Conservation (phyloP, 2,797 vertebrate genomes). For the Pampus argenteus region DNA sequence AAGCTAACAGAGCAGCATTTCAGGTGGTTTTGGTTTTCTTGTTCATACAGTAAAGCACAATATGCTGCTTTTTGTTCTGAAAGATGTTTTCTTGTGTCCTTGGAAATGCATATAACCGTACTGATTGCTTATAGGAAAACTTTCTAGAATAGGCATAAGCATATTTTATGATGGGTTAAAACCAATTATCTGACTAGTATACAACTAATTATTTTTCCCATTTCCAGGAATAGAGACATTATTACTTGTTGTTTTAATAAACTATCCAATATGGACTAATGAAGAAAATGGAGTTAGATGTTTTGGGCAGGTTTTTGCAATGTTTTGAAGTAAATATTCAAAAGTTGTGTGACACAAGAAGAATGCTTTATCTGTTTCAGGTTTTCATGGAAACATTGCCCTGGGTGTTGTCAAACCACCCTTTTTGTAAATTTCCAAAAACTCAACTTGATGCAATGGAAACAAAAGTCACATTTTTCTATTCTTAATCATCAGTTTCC, state of each 20-base stretch:
- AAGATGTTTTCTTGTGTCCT: background rate
- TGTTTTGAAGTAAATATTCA: conserved; percentile 50
- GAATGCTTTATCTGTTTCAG: conserved; percentile 50
- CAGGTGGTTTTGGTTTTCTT: background rate
- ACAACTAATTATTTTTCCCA: background rate
- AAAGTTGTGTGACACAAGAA: conserved; percentile 24
- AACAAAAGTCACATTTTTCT: conserved; percentile 71
- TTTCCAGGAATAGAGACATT: background rate
- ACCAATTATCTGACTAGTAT: background rate
- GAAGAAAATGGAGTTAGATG: conserved; percentile 5
- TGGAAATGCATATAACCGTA: background rate
- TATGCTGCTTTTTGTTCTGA: background rate
- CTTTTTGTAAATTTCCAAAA: conserved; percentile 67
- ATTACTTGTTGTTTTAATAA: conserved; percentile 7
- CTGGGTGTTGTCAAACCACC: conserved; percentile 32
- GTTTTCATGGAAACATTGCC: conserved; percentile 57
- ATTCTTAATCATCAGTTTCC: conserved; percentile 66
- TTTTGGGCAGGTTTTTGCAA: conserved; percentile 7
- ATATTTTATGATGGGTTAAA: background rate
- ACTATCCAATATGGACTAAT: background rate
- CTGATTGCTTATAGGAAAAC: background rate
- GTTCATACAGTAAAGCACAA: background rate
- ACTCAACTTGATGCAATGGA: conserved; percentile 59
- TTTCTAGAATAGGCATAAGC: background rate
- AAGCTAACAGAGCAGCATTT: too few relatives aligned